Conservation (phyloP, 2,113 vertebrate genomes). For the Dasypus novemcinctus region DNA sequence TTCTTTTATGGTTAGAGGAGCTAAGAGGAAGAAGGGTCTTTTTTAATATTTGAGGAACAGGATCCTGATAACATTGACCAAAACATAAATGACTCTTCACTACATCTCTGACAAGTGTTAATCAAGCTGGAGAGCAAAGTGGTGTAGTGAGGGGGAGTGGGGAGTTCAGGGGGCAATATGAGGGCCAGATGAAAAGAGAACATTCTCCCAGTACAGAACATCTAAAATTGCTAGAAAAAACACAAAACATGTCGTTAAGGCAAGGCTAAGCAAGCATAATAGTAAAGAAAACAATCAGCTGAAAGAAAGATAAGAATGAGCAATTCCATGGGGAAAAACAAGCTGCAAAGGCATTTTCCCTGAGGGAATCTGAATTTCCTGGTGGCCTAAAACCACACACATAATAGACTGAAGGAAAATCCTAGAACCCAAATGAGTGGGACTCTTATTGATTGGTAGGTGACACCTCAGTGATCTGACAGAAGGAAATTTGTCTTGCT, state of each 20-base stretch:
- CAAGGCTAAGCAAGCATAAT: neutral
- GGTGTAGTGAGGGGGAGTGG: neutral
- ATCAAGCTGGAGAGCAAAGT: neutral
- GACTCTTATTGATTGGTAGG: neutral
- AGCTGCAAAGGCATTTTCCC: neutral
- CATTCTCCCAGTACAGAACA: neutral
- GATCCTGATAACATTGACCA: neutral
- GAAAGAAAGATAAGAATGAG: neutral
- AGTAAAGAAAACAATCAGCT: neutral
- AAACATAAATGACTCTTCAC: neutral
- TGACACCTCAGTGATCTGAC: neutral
- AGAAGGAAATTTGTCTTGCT: neutral
- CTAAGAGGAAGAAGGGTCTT: neutral
- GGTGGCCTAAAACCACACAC: neutral
- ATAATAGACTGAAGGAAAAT: neutral
- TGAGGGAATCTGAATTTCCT: neutral
- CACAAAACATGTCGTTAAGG: neutral
- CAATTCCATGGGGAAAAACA: neutral
- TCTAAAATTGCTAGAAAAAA: neutral
- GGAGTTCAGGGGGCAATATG: neutral
- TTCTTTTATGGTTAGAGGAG: neutral
- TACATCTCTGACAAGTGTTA: constrained; percentile 23
- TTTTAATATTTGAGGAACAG: neutral
- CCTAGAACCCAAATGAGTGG: neutral
- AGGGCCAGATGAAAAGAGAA: neutral